Percentiles rank a stretch among this genome's conserved stretches.
Evolutionary conservation across 2,113 vertebrate species (phyloP).

Genomic region (Ammodytes dubius): DNA sequence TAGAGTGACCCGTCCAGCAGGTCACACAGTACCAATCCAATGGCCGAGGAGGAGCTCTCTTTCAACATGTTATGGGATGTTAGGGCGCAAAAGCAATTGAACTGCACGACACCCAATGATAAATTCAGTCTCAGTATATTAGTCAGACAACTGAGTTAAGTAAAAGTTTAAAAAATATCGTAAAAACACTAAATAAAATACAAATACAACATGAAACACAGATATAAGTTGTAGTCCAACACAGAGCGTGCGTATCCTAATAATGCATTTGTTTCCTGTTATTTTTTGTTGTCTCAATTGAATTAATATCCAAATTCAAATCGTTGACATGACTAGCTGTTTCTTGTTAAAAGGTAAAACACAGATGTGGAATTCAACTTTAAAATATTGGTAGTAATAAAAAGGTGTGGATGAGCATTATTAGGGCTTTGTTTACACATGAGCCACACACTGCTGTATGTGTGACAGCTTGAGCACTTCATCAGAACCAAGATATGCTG

Average conservation of each 20-base stretch:
- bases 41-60: constrained; percentile 47
- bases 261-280: constrained; percentile 3
- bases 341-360: background rate
- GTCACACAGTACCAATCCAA: constrained; percentile 69
- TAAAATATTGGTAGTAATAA: background rate
- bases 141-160: constrained; percentile 26
- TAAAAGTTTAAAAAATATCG: background rate
- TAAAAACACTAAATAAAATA: background rate
- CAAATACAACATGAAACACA: constrained; percentile 1
- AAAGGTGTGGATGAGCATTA: background rate
- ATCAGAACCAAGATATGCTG: background rate
- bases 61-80: background rate
- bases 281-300: background rate
- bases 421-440: constrained; percentile 11
- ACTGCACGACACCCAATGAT: constrained; percentile 10
- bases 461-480: background rate
- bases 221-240: background rate
- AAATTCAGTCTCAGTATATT: background rate
- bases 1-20: constrained; percentile 62
- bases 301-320: background rate
- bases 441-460: background rate
- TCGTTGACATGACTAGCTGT: background rate
- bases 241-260: constrained; percentile 12
- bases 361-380: background rate
- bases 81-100: background rate